phyloP scores from a whole-genome alignment of 2,888 invertebrate genomes.

The Mactromeris polynyma region DNA sequence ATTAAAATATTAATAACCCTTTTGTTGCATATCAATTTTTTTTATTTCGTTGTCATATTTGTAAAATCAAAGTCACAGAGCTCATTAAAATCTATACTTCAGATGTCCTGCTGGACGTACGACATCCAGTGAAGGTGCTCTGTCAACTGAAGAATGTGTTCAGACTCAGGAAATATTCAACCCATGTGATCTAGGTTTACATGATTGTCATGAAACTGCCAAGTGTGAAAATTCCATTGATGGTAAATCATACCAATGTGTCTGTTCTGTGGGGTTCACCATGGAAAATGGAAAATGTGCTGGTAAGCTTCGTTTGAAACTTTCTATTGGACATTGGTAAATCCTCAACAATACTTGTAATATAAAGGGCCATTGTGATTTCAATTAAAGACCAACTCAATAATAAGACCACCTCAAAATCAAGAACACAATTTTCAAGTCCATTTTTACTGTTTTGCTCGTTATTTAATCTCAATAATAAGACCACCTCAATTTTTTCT shows the following conservation, averaged over 20 bases:
- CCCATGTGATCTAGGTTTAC: constrained; percentile 72
- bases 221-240: constrained; percentile 71
- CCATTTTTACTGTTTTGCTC: too few species aligned
- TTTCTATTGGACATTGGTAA: not conserved
- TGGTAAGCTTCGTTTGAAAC: constrained; percentile 51
- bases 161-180: constrained; percentile 68
- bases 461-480: too few species aligned
- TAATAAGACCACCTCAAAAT: too few species aligned
- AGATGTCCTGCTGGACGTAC: constrained; percentile 76
- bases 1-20: too few species aligned
- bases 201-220: constrained; percentile 69
- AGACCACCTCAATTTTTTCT: too few species aligned
- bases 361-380: too few species aligned
- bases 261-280: constrained; percentile 74
- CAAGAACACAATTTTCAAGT: too few species aligned
- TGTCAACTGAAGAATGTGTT: constrained; percentile 64
- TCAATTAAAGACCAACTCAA: too few species aligned
- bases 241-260: constrained; percentile 71
- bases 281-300: constrained; percentile 73
- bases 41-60: too few species aligned
- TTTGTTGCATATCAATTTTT: too few species aligned
- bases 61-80: too few species aligned
- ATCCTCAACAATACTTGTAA: too few species aligned
- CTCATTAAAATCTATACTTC: not conserved
- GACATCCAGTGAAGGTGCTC: constrained; percentile 70